Percentiles rank a stretch among this genome's conserved stretches.
phyloP scores from a whole-genome alignment of 2,113 vertebrate genomes.

The Podarcis cretensis region DNA sequence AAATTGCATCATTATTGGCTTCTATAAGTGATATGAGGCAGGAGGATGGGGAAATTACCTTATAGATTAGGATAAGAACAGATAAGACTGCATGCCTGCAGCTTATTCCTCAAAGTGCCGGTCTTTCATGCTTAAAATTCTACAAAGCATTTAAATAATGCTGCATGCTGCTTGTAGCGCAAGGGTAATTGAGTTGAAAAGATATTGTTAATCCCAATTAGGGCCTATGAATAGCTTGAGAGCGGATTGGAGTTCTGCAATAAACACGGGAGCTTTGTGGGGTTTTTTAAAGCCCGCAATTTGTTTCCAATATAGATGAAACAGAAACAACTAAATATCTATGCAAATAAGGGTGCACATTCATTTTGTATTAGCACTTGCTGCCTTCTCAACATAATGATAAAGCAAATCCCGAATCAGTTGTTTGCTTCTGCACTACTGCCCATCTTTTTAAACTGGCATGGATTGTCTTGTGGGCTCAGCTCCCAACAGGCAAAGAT shows the following conservation, averaged over 20 bases:
- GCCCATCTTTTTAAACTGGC: not conserved
- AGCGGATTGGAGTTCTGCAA: not conserved
- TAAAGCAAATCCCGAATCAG: not conserved
- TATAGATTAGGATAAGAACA: constrained; percentile 2
- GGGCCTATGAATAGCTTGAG: rapidly evolving
- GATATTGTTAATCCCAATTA: constrained; percentile 30
- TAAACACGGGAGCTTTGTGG: rapidly evolving
- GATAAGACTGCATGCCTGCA: not conserved
- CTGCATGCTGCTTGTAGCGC: not conserved
- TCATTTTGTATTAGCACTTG: rapidly evolving
- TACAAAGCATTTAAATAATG: constrained; percentile 36
- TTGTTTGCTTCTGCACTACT: not conserved
- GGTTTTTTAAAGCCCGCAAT: no score
- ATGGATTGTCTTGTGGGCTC: not conserved
- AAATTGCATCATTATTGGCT: constrained; percentile 40
- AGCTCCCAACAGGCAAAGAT: not conserved
- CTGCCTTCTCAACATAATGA: rapidly evolving
- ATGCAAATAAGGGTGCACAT: rapidly evolving
- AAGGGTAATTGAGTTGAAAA: constrained; percentile 15
- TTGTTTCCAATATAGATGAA: not conserved
- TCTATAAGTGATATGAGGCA: constrained; percentile 6
- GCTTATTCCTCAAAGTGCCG: constrained; percentile 11
- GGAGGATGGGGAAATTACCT: not conserved
- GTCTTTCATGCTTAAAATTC: not conserved
- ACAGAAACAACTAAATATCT: rapidly evolving